Conservation (phyloP, 2,113 vertebrate genomes). For the Balaenoptera acutorostrata region DNA sequence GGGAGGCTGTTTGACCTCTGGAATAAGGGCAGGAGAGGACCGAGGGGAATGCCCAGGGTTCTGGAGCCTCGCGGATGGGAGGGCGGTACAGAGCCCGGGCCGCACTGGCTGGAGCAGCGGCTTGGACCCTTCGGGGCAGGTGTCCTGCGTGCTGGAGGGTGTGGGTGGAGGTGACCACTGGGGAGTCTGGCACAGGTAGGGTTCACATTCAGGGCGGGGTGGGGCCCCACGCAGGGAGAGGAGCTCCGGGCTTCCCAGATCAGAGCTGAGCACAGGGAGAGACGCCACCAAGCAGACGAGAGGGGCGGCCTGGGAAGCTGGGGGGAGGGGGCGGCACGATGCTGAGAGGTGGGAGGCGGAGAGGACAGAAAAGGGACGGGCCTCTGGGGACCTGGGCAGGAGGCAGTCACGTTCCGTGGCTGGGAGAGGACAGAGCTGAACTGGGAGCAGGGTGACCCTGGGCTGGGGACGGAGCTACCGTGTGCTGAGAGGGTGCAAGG, state of each 20-base stretch:
- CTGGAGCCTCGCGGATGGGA: fast-evolving
- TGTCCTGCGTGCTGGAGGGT: neutral
- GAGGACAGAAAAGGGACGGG: too few relatives aligned
- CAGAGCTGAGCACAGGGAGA: neutral
- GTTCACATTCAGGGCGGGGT: neutral
- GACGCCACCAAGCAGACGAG: fast-evolving
- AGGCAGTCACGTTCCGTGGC: fast-evolving
- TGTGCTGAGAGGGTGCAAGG: fast-evolving
- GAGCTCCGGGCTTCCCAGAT: fast-evolving
- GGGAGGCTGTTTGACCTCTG: neutral
- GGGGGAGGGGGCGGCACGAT: neutral
- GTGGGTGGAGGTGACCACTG: neutral
- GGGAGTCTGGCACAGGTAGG: neutral
- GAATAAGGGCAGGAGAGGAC: neutral
- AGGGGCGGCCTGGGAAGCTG: neutral
- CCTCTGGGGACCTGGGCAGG: neutral
- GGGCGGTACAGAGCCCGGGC: neutral
- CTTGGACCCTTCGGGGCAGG: neutral
- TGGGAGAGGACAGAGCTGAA: neutral
- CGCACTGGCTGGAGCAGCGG: fast-evolving
- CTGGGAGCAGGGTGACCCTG: neutral
- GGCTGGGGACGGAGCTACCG: neutral
- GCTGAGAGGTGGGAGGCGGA: fast-evolving
- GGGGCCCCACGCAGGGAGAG: fast-evolving
- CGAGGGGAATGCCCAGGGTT: fast-evolving